Conservation (phyloP, 2,888 invertebrate genomes). For the Clanis bilineata region DNA sequence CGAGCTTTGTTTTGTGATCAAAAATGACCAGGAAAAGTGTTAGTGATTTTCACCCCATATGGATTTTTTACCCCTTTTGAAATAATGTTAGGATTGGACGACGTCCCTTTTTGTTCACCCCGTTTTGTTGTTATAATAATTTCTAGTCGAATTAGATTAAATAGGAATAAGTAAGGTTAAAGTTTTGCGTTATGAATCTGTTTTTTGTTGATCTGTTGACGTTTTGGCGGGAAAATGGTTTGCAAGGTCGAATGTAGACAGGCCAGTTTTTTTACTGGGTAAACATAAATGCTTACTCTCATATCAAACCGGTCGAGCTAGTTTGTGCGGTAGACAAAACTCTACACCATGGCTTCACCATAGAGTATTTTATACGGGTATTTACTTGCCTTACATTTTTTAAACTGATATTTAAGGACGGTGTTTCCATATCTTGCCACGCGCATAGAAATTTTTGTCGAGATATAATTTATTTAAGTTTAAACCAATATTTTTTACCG, state of each 20-base stretch:
- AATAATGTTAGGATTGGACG: not conserved
- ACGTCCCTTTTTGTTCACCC: not conserved
- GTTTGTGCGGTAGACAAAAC: too few relatives aligned
- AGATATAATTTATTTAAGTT: too few relatives aligned
- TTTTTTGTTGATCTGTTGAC: conserved; percentile 3
- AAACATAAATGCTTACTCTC: too few relatives aligned
- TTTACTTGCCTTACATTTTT: too few relatives aligned
- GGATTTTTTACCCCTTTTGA: conserved; percentile 47
- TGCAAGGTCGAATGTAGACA: not conserved
- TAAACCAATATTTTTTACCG: too few relatives aligned
- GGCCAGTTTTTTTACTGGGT: too few relatives aligned
- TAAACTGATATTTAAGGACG: too few relatives aligned
- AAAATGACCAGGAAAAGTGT: conserved; percentile 60
- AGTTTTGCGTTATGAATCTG: not conserved
- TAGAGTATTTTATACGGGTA: too few relatives aligned
- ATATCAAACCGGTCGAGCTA: too few relatives aligned
- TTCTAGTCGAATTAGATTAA: conserved; percentile 13
- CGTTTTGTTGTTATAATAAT: not conserved
- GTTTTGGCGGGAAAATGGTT: not conserved
- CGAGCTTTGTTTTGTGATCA: conserved; percentile 65
- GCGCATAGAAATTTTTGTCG: too few relatives aligned
- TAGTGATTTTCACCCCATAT: conserved; percentile 63
- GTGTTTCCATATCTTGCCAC: too few relatives aligned
- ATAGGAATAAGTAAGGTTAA: conserved; percentile 9
- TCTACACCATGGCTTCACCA: too few relatives aligned